Percentiles rank a stretch among this genome's conserved stretches.
Evolutionary conservation across 2,113 vertebrate species (phyloP).

Genomic region (Potamarius usumacintae): DNA sequence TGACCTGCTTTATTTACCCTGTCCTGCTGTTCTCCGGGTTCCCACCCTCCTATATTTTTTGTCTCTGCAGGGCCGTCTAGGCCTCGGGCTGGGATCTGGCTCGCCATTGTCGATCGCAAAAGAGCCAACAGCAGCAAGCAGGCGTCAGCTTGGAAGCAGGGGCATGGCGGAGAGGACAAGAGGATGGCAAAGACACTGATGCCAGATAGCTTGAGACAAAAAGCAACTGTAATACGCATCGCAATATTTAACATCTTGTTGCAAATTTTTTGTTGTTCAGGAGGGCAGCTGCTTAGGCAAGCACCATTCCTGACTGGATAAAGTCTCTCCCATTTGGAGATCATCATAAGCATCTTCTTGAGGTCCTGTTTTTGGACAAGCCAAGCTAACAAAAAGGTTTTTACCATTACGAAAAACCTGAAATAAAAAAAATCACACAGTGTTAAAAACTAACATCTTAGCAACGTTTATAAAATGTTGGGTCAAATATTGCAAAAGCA

Average conservation of each 20-base stretch:
- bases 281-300: neutral
- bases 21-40: constrained; percentile 62
- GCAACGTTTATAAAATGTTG: neutral
- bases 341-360: neutral
- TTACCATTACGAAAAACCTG: neutral
- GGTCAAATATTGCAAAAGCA: neutral
- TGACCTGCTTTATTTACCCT: constrained; percentile 76
- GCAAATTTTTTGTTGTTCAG: neutral
- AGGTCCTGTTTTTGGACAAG: neutral
- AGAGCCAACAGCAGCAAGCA: constrained; percentile 68
- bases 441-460: neutral
- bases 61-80: constrained; percentile 64
- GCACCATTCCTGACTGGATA: neutral
- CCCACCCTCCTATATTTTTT: constrained; percentile 58
- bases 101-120: constrained; percentile 75
- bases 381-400: neutral
- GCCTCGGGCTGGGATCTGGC: constrained; percentile 77
- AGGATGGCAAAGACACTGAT: constrained; percentile 5
- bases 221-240: no score
- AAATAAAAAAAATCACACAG: neutral
- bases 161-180: constrained; percentile 41
- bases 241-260: neutral
- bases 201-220: neutral
- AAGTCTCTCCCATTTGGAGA: neutral
- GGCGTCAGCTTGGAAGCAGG: constrained; percentile 70